Evolutionary conservation across 37 sponge, comb jelly and placozoan species (phyloP).

Genomic region (Spongilla lacustris): DNA sequence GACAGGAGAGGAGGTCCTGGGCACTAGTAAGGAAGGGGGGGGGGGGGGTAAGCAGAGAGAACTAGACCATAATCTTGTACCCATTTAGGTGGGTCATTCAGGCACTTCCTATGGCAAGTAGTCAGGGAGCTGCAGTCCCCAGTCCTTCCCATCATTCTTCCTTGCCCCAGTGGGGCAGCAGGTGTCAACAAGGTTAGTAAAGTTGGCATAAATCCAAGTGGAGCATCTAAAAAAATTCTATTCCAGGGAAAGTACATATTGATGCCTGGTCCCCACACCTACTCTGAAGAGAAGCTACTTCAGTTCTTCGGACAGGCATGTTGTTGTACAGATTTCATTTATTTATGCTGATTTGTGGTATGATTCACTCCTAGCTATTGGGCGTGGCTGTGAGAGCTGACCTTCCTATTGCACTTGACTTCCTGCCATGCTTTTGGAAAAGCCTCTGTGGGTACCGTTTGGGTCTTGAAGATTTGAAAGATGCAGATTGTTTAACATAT

Average conservation of each 20-base stretch:
- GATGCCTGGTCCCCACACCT: constrained; percentile 79
- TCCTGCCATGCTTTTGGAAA: constrained; percentile 95
- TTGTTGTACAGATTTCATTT: too few species aligned
- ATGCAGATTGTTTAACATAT: constrained; percentile 88
- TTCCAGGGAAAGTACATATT: constrained; percentile 86
- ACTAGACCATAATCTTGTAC: not conserved
- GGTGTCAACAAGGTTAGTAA: constrained; percentile 82
- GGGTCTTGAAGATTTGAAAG: constrained; percentile 68
- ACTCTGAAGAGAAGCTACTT: constrained; percentile 90
- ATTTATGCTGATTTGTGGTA: not conserved
- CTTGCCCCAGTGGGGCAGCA: constrained; percentile 89
- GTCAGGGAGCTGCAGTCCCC: constrained; percentile 89
- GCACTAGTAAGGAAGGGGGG: constrained; percentile 76
- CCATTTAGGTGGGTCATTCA: constrained; percentile 88
- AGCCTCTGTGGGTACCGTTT: constrained; percentile 63
- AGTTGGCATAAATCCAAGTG: not conserved
- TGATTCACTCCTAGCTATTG: constrained; percentile 57
- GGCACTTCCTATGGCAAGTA: constrained; percentile 95
- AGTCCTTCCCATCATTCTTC: constrained; percentile 79
- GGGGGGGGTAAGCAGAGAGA: not conserved
- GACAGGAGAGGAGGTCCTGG: constrained; percentile 93
- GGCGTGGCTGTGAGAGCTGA: constrained; percentile 94
- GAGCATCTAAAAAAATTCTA: not conserved
- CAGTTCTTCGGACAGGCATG: constrained; percentile 92
- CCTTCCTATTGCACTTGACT: constrained; percentile 89